Evolutionary conservation across 1,140 invertebrate genomes (phyloP), one percentile per base, ranked within the genome.

Genomic region (Pseudomyrmex flavicornis): DNA sequence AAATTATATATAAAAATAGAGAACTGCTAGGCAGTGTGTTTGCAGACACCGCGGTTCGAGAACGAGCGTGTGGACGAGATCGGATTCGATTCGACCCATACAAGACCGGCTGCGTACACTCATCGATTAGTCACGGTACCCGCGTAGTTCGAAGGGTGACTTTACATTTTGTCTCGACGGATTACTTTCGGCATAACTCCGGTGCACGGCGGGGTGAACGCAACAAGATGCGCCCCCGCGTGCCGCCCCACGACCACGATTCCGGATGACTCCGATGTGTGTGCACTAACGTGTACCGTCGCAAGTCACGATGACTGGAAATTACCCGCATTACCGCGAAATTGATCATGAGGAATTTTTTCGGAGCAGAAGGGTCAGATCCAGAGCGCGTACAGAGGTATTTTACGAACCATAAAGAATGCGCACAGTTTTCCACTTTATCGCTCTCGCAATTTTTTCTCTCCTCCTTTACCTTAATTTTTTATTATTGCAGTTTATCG

Each of bases 101-200:
- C 77, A 83, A 88, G 91, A 93, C 90, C 90, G 90, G 90, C 89
- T 92, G 92, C 92, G 91, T 93, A 90, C 35, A 35, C 86, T 93
- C 93, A 94, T 94, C 91, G 93, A 94, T 94, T 94, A 93, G 93
- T 92, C 91, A 93, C 91, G 88, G 92, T 94, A 92, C 93, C 85
- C 90, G 93, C 89, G 89, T 91, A 83, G 77, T 85, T 68, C 84
- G 87, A 92, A 93, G 93, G 93, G 92, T 94, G 93, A 94, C 92
- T 93, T 92, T 87, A 91, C 88, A 87, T 93, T 93, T 93, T 84
- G 90, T 82, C 79, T 87, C 83, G 86, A 86, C 88, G 87, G 89
- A 91, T 93, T 91, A 87, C 90, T 90, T 84, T 72, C 83, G 86
- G 70, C 89, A 82, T 88, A 70, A 54, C 75, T 62, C 58, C 52